These are phyloP conservation scores for Ormyrus labotus DNA, from an alignment of 2,888 invertebrate species.

Conservation along the genomic window DNA sequence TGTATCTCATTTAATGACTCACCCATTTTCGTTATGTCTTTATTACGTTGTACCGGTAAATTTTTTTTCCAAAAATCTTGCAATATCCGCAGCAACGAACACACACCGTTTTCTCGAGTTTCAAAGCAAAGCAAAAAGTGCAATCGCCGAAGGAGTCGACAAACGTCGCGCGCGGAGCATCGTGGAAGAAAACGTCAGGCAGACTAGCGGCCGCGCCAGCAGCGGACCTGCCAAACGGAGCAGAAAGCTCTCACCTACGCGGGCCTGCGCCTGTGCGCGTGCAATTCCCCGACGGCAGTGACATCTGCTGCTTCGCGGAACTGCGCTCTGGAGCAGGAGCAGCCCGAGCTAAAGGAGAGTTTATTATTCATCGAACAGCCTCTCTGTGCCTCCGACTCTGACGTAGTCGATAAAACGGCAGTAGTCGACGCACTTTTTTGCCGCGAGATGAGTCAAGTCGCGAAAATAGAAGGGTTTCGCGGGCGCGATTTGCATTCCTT, in stretches of 20 bases:
- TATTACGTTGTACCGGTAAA: no score
- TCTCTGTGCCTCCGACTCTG: neutral
- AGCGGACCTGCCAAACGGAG: conserved; percentile 52
- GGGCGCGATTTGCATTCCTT: neutral
- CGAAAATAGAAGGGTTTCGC: conserved; percentile 30
- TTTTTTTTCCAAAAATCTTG: no score
- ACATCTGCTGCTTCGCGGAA: neutral
- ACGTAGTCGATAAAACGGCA: conserved; percentile 32
- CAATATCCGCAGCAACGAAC: no score
- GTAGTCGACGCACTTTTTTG: conserved; percentile 2
- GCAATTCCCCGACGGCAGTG: neutral
- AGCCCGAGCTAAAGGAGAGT: neutral
- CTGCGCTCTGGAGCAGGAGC: neutral
- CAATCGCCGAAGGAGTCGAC: neutral
- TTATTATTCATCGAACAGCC: conserved; percentile 11
- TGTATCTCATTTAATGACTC: conserved; percentile 31
- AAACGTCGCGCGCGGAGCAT: conserved; percentile 16
- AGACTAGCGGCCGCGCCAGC: conserved; percentile 3
- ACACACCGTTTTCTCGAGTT: no score
- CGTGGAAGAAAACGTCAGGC: conserved; percentile 12
- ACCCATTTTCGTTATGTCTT: conserved; percentile 42
- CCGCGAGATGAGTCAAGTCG: conserved; percentile 33
- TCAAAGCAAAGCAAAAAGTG: no score
- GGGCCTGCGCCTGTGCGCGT: neutral
- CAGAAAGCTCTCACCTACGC: conserved; percentile 41